Evolutionary conservation across 2,888 invertebrate genomes (phyloP).

Genomic region (Aphrophora alni): DNA sequence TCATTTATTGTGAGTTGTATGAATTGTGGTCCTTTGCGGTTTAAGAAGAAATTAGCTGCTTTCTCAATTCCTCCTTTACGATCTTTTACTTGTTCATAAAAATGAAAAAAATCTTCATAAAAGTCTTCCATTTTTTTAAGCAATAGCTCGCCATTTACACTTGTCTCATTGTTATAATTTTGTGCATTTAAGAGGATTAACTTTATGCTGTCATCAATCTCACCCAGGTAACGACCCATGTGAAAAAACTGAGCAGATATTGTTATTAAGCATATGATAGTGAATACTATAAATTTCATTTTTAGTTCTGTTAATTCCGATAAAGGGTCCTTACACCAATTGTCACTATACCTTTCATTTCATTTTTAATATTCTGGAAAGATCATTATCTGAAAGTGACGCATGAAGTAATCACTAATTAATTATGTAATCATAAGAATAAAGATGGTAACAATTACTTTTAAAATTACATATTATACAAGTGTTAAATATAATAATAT

Average conservation of each 20-base stretch:
- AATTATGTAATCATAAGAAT: no score
- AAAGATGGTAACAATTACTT: no score
- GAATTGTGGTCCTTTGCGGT: not conserved
- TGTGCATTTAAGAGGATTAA: not conserved
- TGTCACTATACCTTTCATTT: no score
- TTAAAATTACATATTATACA: no score
- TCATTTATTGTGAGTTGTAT: not conserved
- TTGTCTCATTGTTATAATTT: not conserved
- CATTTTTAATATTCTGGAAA: no score
- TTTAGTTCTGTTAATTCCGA: not conserved
- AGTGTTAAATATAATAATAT: no score
- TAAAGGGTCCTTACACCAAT: no score
- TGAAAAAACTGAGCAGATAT: not conserved
- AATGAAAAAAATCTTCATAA: not conserved
- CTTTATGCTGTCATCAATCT: not conserved
- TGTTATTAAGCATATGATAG: not conserved
- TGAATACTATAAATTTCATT: not conserved
- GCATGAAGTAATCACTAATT: no score
- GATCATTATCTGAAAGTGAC: no score
- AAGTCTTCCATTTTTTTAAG: not conserved
- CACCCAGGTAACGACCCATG: not conserved
- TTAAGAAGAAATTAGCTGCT: not conserved
- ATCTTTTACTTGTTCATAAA: not conserved
- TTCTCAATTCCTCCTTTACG: not conserved
- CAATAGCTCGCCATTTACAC: not conserved